A percentile compares a stretch with the other conserved stretches of the same genome.
These are phyloP conservation scores for Gila orcuttii DNA, from an alignment of 2,113 vertebrate genomes.

Conservation along the genomic window DNA sequence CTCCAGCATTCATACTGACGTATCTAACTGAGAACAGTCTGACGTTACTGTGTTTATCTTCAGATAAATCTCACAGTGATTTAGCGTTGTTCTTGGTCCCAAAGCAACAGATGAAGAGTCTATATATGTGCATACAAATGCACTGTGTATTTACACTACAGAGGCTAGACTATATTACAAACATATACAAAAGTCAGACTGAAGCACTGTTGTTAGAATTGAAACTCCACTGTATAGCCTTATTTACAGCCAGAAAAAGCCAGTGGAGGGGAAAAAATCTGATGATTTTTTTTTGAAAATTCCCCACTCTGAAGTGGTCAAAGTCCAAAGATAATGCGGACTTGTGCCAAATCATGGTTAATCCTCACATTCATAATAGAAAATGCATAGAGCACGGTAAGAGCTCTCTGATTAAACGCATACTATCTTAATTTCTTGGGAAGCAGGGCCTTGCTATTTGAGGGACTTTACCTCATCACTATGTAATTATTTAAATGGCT, in stretches of 20 bases:
- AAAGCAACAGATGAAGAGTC: constrained; percentile 52
- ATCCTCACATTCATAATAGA: background rate
- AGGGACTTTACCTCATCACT: constrained; percentile 34
- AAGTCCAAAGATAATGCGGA: constrained; percentile 38
- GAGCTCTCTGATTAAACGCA: background rate
- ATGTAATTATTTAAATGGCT: constrained; percentile 39
- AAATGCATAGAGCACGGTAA: background rate
- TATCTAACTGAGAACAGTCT: constrained; percentile 25
- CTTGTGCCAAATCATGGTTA: constrained; percentile 27
- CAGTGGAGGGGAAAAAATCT: background rate
- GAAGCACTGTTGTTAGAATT: background rate
- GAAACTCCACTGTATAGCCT: background rate
- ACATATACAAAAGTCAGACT: constrained; percentile 52
- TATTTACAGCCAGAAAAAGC: background rate
- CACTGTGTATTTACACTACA: constrained; percentile 47
- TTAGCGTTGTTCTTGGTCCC: constrained; percentile 55
- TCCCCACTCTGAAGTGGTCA: background rate
- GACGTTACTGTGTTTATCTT: constrained; percentile 46
- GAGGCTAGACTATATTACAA: constrained; percentile 52
- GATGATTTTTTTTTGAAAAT: constrained; percentile 24
- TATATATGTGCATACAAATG: constrained; percentile 48
- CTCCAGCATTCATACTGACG: constrained; percentile 15
- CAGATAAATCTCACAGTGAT: constrained; percentile 56
- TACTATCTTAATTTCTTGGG: constrained; percentile 1
- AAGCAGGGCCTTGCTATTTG: constrained; percentile 1